Conservation (phyloP, 1,140 invertebrate species). For the Panagrolaimus sp. region DNA sequence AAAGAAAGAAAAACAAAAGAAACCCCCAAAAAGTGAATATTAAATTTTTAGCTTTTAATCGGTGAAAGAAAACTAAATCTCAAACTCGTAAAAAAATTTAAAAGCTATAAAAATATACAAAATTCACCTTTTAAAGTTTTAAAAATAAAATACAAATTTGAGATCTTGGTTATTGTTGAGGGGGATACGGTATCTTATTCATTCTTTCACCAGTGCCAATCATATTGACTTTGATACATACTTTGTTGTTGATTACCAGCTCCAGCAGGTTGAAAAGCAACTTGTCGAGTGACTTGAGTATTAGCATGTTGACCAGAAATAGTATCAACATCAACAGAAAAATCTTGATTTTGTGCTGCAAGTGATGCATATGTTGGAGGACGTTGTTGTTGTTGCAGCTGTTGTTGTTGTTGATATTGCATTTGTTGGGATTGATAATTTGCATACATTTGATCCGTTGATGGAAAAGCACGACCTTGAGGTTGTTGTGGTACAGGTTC, state of each 20-base stretch:
- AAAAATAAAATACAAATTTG: too few relatives aligned
- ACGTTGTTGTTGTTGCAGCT: not conserved
- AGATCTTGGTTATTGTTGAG: too few relatives aligned
- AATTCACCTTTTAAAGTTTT: too few relatives aligned
- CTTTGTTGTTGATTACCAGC: not conserved
- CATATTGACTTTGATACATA: not conserved
- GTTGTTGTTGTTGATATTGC: not conserved
- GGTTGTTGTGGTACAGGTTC: not conserved
- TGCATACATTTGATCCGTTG: not conserved
- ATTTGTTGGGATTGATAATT: not conserved
- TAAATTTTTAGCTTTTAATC: too few relatives aligned
- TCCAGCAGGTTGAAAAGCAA: not conserved
- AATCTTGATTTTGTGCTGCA: slow-evolving; percentile 11
- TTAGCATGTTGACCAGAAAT: not conserved
- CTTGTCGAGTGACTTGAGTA: not conserved
- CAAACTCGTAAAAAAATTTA: not conserved
- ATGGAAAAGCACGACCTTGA: not conserved
- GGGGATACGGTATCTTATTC: too few relatives aligned
- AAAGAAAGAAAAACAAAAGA: not conserved
- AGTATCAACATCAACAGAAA: not conserved
- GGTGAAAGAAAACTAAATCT: not conserved
- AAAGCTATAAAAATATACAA: not conserved
- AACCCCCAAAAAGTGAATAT: not conserved
- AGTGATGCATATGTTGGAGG: not conserved
- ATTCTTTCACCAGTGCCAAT: not conserved